These are phyloP conservation scores for Poecilia picta DNA, from an alignment of 2,797 vertebrate genomes.

Conservation along the genomic window DNA sequence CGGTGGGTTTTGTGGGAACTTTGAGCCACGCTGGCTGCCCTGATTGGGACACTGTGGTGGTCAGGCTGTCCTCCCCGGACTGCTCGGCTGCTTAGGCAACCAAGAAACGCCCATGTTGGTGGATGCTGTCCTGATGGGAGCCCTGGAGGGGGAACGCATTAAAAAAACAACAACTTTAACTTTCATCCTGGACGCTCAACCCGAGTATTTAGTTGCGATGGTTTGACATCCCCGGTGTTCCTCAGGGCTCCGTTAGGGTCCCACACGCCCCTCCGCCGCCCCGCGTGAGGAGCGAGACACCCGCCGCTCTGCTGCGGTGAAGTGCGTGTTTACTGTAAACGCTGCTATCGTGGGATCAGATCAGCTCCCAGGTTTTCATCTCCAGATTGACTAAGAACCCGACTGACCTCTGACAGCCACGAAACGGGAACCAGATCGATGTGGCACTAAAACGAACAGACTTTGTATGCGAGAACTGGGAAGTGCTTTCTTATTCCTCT, in stretches of 20 bases:
- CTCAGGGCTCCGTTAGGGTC: background rate
- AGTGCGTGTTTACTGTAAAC: constrained; percentile 29
- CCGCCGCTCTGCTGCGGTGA: background rate
- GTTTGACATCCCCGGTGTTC: constrained; percentile 14
- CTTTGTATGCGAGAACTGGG: background rate
- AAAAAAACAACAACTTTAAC: background rate
- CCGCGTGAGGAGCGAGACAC: background rate
- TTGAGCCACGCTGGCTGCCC: constrained; percentile 52
- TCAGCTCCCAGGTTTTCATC: background rate
- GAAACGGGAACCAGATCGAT: background rate
- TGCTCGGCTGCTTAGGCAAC: constrained; percentile 35
- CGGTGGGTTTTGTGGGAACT: constrained; percentile 32
- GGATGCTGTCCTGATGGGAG: constrained; percentile 44
- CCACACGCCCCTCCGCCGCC: background rate
- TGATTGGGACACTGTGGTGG: constrained; percentile 20
- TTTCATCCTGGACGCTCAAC: background rate
- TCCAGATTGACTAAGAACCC: background rate
- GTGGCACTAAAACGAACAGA: background rate
- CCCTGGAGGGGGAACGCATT: background rate
- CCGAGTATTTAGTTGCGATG: background rate
- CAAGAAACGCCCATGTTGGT: constrained; percentile 82
- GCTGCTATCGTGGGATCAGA: no score
- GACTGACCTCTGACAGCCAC: background rate
- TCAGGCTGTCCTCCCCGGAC: constrained; percentile 30
- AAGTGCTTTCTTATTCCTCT: background rate